Conservation (phyloP, 1,140 invertebrate genomes). For the Nasonia giraulti region DNA sequence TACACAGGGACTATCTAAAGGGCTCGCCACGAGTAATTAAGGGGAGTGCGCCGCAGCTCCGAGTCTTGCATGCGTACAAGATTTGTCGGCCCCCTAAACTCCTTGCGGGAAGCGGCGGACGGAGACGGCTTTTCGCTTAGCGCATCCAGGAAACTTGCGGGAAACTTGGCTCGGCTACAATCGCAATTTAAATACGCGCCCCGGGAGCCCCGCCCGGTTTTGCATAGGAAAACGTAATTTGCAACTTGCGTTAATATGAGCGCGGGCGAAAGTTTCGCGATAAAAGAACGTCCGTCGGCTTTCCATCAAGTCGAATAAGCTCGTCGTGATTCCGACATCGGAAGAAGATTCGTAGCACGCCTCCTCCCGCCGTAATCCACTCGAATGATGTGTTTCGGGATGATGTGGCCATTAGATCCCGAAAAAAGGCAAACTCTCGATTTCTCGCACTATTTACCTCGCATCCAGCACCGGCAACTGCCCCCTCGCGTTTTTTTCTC, state of each 20-base stretch:
- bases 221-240: background rate
- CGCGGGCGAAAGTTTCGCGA: background rate
- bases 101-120: background rate
- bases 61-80: conserved; percentile 55
- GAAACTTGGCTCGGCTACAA: background rate
- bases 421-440: conserved; percentile 1
- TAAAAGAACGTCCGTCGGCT: background rate
- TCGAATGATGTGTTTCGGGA: conserved; percentile 24
- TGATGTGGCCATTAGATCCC: conserved; percentile 34
- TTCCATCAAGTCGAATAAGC: too few relatives aligned
- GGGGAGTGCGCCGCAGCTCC: conserved; percentile 53
- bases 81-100: conserved; percentile 55
- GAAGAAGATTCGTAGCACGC: too few relatives aligned
- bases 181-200: conserved; percentile 30
- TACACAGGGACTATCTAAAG: background rate
- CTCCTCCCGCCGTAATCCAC: background rate
- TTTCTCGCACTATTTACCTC: conserved; percentile 29
- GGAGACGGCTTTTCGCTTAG: background rate
- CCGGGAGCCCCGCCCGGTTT: background rate
- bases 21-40: conserved; percentile 59
- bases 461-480: background rate
- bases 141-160: background rate
- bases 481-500: conserved; percentile 14
- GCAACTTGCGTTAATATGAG: background rate
- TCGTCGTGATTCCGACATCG: too few relatives aligned